A percentile compares a stretch with the other conserved stretches of the same genome.
Evolutionary conservation across 2,113 vertebrate genomes (phyloP).

Genomic region (Pimephales promelas): DNA sequence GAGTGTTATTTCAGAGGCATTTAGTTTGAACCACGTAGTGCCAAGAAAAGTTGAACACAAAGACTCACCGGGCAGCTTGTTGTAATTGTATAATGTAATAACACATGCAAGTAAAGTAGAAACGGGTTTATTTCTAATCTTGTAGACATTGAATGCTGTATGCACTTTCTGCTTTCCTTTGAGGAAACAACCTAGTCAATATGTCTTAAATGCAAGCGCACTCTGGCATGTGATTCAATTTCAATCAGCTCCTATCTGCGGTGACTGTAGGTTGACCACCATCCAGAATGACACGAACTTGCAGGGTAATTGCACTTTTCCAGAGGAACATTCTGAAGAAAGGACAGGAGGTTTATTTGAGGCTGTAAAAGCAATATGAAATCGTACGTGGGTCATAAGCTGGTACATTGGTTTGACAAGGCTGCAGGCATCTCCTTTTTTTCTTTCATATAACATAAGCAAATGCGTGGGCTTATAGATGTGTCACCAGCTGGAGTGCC

Average conservation of each 20-base stretch:
- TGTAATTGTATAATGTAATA: not conserved
- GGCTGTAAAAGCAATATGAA: not conserved
- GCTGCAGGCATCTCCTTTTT: not conserved
- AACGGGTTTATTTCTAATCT: conserved; percentile 24
- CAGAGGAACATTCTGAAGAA: conserved; percentile 3
- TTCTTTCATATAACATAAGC: not conserved
- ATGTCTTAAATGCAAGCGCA: not conserved
- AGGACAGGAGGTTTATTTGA: conserved; percentile 17
- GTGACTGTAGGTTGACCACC: conserved; percentile 5
- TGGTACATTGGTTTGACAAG: conserved; percentile 2
- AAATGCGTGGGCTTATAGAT: not conserved
- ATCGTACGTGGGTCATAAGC: not conserved
- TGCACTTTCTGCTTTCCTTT: not conserved
- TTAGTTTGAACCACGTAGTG: not conserved
- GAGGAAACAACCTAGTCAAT: conserved; percentile 21
- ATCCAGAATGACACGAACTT: conserved; percentile 11
- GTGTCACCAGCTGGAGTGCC: too few relatives aligned
- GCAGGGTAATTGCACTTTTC: not conserved
- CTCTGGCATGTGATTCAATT: conserved; percentile 21
- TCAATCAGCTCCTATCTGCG: conserved; percentile 22
- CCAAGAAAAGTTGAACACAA: not conserved
- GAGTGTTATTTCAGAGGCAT: not conserved
- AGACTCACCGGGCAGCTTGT: not conserved
- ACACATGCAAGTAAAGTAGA: conserved; percentile 19
- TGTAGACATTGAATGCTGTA: conserved; percentile 11